Conservation (phyloP, 2,797 vertebrate genomes). For the Lagocephalus sceleratus region DNA sequence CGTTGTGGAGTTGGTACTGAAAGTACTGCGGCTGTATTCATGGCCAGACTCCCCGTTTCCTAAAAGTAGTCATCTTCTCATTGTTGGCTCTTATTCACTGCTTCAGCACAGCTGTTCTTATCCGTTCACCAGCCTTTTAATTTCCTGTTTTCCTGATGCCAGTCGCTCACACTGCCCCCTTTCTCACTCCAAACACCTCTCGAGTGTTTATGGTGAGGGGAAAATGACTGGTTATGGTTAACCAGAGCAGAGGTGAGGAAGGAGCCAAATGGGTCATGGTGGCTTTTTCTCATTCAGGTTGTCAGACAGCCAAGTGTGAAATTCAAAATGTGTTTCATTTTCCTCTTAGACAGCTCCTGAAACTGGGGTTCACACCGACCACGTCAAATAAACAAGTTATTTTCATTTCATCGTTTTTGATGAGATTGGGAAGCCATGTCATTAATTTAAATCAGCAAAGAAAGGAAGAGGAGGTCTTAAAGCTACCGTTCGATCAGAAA, state of each 20-base stretch:
- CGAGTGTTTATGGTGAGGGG: constrained; percentile 29
- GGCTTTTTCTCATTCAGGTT: constrained; percentile 25
- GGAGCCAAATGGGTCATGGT: constrained; percentile 24
- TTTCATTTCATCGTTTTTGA: too few relatives aligned
- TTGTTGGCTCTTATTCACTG: neutral
- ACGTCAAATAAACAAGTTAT: too few relatives aligned
- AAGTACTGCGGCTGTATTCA: too few relatives aligned
- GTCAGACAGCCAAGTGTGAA: constrained; percentile 38
- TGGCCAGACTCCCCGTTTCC: too few relatives aligned
- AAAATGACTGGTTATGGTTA: too few relatives aligned
- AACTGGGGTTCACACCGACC: neutral
- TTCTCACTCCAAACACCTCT: neutral
- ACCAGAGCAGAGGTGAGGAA: constrained; percentile 23
- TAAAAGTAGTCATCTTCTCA: too few relatives aligned
- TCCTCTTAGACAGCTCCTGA: neutral
- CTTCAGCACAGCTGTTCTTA: constrained; percentile 15
- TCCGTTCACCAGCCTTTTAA: constrained; percentile 32
- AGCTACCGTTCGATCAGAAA: too few relatives aligned
- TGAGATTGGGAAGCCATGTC: too few relatives aligned
- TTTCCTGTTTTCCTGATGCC: constrained; percentile 34
- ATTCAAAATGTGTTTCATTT: constrained; percentile 22
- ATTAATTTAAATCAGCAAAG: too few relatives aligned
- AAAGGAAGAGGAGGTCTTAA: too few relatives aligned
- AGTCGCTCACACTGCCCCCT: constrained; percentile 6
- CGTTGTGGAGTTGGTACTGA: too few relatives aligned